phyloP scores from a whole-genome alignment of 2,888 invertebrate species.

The Aspidapion aeneum region DNA sequence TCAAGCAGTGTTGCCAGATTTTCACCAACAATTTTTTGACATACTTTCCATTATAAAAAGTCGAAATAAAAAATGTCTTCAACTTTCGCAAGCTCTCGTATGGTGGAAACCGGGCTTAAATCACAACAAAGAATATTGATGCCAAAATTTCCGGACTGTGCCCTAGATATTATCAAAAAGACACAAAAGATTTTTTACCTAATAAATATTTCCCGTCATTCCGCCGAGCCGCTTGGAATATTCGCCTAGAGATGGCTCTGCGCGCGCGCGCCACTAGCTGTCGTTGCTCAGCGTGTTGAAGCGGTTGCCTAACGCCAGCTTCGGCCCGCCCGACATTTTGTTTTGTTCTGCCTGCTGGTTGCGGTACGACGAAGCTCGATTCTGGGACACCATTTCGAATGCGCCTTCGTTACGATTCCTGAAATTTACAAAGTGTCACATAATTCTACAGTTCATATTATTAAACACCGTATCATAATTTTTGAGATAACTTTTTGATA shows the following conservation, averaged over 20 bases:
- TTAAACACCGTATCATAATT: too few relatives aligned
- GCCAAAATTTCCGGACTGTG: too few relatives aligned
- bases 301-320: slow-evolving; percentile 60
- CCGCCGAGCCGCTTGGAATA: neutral
- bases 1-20: too few relatives aligned
- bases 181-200: too few relatives aligned
- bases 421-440: slow-evolving; percentile 25
- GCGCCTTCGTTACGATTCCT: slow-evolving; percentile 53
- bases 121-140: too few relatives aligned
- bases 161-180: too few relatives aligned
- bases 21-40: too few relatives aligned
- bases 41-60: too few relatives aligned
- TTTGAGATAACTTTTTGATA: too few relatives aligned
- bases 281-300: slow-evolving; percentile 60
- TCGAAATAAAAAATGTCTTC: too few relatives aligned
- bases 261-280: slow-evolving; percentile 47
- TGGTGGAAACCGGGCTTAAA: too few relatives aligned
- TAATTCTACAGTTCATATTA: neutral
- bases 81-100: too few relatives aligned
- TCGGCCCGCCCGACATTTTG: slow-evolving; percentile 50
- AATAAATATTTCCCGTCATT: neutral
- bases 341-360: slow-evolving; percentile 49
- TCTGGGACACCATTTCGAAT: slow-evolving; percentile 58
- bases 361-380: slow-evolving; percentile 50
- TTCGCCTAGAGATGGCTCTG: neutral